Evolutionary conservation across 2,888 invertebrate species (phyloP), one percentile per base, ranked within the genome.

Genomic region (Melanostoma scalare): DNA sequence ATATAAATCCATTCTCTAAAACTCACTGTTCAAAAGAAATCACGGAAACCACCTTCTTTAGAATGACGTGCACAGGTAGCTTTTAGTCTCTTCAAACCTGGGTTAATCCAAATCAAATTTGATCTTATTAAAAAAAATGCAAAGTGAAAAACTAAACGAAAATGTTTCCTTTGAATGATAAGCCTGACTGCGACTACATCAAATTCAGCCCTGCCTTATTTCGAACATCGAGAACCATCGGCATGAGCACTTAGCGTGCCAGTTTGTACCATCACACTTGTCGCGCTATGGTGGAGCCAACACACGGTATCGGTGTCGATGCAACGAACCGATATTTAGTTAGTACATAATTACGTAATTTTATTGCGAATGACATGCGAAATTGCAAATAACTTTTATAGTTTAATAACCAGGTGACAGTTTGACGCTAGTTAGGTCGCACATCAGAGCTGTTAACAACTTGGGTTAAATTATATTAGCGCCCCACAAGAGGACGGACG

Each of bases 361-460:
- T 82, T 82, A 82, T 82, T 82, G 73, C 73, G 42, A 82, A 73
- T 78, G 78, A 78, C 82, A 82, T 77, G 82, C 82, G 50, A 63
- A 63, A 50, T 38, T 63, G 63, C 38, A 69, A 82, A 82, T 78
- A 82, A 78, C 77, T 82, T 82, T 82, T 78, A 82, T 82, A 52
- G 73, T 73, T 82, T 77, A 77, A 77, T 78, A 82, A 82, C 73
- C 73, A 82, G 73, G 77, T 67, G 77, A 77, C 78, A 82, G 63
- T 82, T 77, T 82, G 73, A 82, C 82, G 73, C 77, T 73, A 63
- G 65, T 67, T 31, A n/a, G 38, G 20, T 67, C 50, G 10, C 33
- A 46, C 30, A 65, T 38, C 40, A 60, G 46, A 20, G 36, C 44
- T 53, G 53, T 38, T 6, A 3, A 53, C 63, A 10, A 44, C 50